Conservation (phyloP, 2,113 vertebrate species). For the Neotragus pygmaeus region DNA sequence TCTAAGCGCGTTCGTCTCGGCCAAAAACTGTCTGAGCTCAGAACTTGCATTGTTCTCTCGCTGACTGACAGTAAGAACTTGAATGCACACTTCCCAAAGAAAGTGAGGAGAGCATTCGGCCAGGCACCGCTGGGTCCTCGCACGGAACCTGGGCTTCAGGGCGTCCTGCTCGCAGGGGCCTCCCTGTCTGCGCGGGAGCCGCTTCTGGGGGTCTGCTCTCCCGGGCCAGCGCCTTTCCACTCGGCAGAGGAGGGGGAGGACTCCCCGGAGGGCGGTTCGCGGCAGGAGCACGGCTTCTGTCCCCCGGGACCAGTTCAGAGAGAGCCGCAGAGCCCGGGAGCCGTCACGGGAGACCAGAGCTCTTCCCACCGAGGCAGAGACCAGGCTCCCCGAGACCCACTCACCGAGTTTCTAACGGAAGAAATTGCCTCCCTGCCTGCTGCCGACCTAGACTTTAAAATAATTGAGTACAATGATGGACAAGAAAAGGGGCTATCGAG, state of each 20-base stretch:
- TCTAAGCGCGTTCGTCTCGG: background rate
- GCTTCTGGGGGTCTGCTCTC: background rate
- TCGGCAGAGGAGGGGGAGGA: background rate
- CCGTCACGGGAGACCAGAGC: background rate
- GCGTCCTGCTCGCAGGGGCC: background rate
- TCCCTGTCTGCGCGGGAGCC: background rate
- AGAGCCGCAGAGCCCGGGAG: background rate
- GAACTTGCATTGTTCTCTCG: background rate
- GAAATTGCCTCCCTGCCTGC: background rate
- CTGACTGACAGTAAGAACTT: background rate
- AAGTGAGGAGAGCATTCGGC: background rate
- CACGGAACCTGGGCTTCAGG: rapidly evolving
- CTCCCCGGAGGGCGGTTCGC: background rate
- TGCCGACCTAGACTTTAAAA: background rate
- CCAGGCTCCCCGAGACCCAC: background rate
- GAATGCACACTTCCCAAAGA: background rate
- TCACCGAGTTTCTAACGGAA: background rate
- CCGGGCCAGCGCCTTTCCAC: background rate
- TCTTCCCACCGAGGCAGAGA: background rate
- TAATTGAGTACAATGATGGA: background rate
- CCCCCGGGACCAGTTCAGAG: background rate
- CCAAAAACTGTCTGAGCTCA: background rate
- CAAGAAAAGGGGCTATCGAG: background rate
- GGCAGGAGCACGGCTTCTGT: background rate
- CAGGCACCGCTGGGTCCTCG: rapidly evolving